Base-by-base conservation (phyloP, 2,888 invertebrate genomes). In the Orthosia gothica region DNA sequence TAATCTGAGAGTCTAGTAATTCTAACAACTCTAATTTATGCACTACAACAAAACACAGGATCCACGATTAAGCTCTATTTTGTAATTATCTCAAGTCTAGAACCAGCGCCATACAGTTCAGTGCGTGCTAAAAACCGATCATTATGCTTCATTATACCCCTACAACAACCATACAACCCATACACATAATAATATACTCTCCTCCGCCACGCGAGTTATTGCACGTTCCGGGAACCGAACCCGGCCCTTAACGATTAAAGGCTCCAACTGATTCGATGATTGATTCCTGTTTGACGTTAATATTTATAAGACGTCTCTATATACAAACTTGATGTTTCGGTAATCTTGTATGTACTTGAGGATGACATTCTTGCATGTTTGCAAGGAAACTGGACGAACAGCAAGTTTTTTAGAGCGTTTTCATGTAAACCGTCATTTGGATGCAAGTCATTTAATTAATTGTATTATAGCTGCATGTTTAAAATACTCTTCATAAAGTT, bases 221-320 rank as follows among this genome's bases (percentile, higher is more conserved):
- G 83, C 75, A 55, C 64, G 69, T 87, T 86, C 88, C 72, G 74
- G 70, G 87, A 87, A 88, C 62, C 74, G 80, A 83, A 84, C 67
- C 61, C 50, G 68, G 73, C 49, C 69, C 62, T 67, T 16, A 26
- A 62, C 50, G 55, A 66, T 75, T 75, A 68, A 68, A 68, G 55
- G 23, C 20, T 40, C 32, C 70, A 70, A 76, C 52, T 68, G 76
- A 79, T 73, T 76, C 66, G 70, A 63, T 63, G 70, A 83, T 82
- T 79, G 78, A 68, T 88, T 87, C 87, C 77, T 74, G 77, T 59
- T 64, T 47, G 63, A 76, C 18, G 18, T 76, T 54, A 76, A 76
- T 76, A 76, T 76, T 76, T 70, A 76, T 76, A 70, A 75, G 61
- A 69, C 20, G 69, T 61, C 49, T 77, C 23, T 65, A 59, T 57